Percentiles rank a stretch among this genome's conserved stretches.
phyloP scores from a whole-genome alignment of 1,140 invertebrate species.

The Stenopsyche tienmushanensis region DNA sequence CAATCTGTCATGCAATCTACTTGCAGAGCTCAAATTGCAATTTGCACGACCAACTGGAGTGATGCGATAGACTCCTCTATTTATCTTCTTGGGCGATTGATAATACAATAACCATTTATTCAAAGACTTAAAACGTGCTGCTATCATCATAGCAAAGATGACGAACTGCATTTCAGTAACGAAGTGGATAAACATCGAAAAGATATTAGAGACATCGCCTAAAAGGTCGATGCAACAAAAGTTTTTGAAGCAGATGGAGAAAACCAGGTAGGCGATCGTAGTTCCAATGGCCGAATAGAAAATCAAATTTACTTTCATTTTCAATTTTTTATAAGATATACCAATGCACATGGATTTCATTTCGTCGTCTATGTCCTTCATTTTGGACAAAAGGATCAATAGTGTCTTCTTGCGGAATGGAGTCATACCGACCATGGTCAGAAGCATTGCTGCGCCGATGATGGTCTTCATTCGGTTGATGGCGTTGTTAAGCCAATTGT shows the following conservation, averaged over 20 bases:
- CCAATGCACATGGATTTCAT: constrained; percentile 13
- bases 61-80: constrained; percentile 16
- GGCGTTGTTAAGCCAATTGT: constrained; percentile 19
- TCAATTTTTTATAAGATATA: constrained; percentile 16
- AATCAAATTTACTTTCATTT: constrained; percentile 14
- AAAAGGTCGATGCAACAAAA: neutral
- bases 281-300: constrained; percentile 12
- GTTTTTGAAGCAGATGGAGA: constrained; percentile 1
- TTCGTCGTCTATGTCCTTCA: constrained; percentile 30
- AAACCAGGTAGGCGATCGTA: neutral
- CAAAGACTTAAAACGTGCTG: constrained; percentile 14
- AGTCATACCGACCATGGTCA: constrained; percentile 22
- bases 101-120: constrained; percentile 26
- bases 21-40: constrained; percentile 23
- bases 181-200: constrained; percentile 18
- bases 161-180: constrained; percentile 26
- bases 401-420: constrained; percentile 28
- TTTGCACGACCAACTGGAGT: constrained; percentile 23
- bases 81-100: neutral
- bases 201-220: neutral
- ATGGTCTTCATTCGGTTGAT: constrained; percentile 18
- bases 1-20: constrained; percentile 31
- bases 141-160: constrained; percentile 12
- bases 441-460: constrained; percentile 5
- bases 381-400: constrained; percentile 3